phyloP scores from a whole-genome alignment of 2,113 vertebrate genomes.

The sheep (Ovis aries) region ARS-UI_Ramb_v3.0 NC_056074.1:28457001-28457500 shows the following conservation, averaged over 20 bases:
- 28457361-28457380: background rate
- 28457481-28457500: background rate
- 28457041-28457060: fast-evolving
- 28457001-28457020: background rate
- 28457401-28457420: background rate
- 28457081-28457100: background rate
- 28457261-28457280: background rate
- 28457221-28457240: background rate
- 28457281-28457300: background rate
- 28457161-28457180: background rate
- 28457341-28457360: background rate
- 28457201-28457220: background rate
- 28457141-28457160: background rate
- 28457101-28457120: background rate
- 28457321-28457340: background rate
- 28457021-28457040: background rate
- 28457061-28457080: background rate
- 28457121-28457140: background rate
- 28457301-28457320: background rate
- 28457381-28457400: background rate
- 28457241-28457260: background rate
- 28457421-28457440: background rate
- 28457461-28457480: background rate
- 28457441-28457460: background rate
- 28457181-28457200: background rate